Evolutionary conservation across 1,140 invertebrate genomes (phyloP).

Genomic region (Trichogramma pretiosum): DNA sequence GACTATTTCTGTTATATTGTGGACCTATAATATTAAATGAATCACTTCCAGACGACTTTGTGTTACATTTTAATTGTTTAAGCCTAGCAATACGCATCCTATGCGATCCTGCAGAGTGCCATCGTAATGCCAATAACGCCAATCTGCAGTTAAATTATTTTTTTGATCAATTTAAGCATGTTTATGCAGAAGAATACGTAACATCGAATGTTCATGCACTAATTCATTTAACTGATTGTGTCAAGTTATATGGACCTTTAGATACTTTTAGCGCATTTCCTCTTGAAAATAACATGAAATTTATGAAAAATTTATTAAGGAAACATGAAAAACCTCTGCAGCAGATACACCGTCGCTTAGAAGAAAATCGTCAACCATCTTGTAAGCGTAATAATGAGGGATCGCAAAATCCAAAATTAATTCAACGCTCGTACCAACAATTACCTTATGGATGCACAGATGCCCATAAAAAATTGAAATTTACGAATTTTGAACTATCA

Average conservation of each 20-base stretch:
- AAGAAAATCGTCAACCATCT: background rate
- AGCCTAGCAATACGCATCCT: conserved; percentile 21
- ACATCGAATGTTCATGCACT: conserved; percentile 19
- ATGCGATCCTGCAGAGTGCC: conserved; percentile 8
- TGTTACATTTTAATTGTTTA: conserved; percentile 15
- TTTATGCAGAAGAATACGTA: conserved; percentile 12
- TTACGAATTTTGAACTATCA: background rate
- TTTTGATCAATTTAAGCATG: conserved; percentile 2
- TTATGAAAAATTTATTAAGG: conserved; percentile 14
- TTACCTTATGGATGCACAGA: background rate
- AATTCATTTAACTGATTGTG: conserved; percentile 15
- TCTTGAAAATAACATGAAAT: conserved; percentile 19
- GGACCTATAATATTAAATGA: conserved; percentile 12
- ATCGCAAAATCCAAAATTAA: background rate
- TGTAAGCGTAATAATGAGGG: background rate
- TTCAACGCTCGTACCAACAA: background rate
- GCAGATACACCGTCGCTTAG: conserved; percentile 9
- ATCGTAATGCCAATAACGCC: conserved; percentile 9
- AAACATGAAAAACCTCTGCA: conserved; percentile 10
- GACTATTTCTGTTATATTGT: conserved; percentile 16
- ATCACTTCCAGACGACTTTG: conserved; percentile 6
- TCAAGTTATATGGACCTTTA: conserved; percentile 10
- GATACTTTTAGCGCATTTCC: conserved; percentile 18
- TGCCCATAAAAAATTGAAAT: conserved; percentile 1
- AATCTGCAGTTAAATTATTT: conserved; percentile 14